These are phyloP conservation scores for Paratrypauchen microcephalus DNA, from an alignment of 2,797 vertebrate genomes.

Conservation along the genomic window DNA sequence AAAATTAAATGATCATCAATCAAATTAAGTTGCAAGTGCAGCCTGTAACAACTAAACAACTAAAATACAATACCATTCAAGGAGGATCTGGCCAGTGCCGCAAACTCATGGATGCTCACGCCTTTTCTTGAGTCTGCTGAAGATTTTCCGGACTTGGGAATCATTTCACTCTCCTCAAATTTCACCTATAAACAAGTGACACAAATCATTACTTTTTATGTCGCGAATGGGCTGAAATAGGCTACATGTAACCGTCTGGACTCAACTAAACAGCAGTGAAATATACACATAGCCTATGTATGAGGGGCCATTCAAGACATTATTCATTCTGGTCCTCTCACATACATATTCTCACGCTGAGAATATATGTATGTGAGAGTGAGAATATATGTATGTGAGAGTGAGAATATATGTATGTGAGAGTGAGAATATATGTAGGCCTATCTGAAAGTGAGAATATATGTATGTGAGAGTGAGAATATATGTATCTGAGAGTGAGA, in stretches of 20 bases:
- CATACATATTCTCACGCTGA: too few relatives aligned
- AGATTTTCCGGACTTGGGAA: slow-evolving; percentile 90
- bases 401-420: too few relatives aligned
- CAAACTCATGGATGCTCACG: slow-evolving; percentile 96
- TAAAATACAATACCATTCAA: slow-evolving; percentile 82
- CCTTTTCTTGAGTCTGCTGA: slow-evolving; percentile 82
- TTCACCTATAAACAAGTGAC: slow-evolving; percentile 81
- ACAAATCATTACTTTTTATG: not conserved
- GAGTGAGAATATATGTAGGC: too few relatives aligned
- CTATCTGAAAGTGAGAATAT: too few relatives aligned
- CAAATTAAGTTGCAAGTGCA: too few relatives aligned
- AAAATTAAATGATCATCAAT: too few relatives aligned
- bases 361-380: too few relatives aligned
- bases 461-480: too few relatives aligned
- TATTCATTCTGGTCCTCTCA: too few relatives aligned
- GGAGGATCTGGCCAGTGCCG: slow-evolving; percentile 94
- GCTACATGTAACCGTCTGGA: not conserved
- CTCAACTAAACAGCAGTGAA: not conserved
- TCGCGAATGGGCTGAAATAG: not conserved
- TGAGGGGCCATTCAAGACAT: too few relatives aligned
- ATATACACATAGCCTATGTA: not conserved
- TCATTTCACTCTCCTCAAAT: slow-evolving; percentile 96
- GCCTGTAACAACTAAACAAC: not conserved
- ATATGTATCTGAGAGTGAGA: too few relatives aligned
- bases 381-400: too few relatives aligned